These are phyloP conservation scores for Hydra vulgaris DNA, from an alignment of 30 jellyfish, hydroid and myxozoan species.

Conservation along the genomic window DNA sequence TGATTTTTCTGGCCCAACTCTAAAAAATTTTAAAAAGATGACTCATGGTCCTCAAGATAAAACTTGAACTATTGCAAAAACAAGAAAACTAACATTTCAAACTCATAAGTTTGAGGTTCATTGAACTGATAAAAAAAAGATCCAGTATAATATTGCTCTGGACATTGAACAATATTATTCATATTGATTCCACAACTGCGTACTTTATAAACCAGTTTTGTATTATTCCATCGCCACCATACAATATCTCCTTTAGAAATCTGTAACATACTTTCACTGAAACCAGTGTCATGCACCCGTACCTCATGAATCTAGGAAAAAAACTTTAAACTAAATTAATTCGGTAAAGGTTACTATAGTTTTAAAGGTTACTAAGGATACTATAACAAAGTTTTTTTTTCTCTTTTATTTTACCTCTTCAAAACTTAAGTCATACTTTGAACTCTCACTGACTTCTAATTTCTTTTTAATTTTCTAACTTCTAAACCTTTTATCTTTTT, in stretches of 20 bases:
- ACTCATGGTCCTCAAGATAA: too few species aligned
- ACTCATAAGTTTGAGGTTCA: slow-evolving; percentile 30
- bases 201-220: slow-evolving; percentile 9
- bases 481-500: too few species aligned
- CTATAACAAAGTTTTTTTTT: background rate
- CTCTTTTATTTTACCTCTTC: too few species aligned
- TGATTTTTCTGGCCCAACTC: background rate
- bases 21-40: background rate
- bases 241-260: slow-evolving; percentile 31
- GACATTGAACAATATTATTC: background rate
- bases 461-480: too few species aligned
- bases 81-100: slow-evolving; percentile 1
- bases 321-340: background rate
- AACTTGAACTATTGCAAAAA: background rate
- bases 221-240: slow-evolving; percentile 41
- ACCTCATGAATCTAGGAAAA: slow-evolving; percentile 25
- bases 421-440: too few species aligned
- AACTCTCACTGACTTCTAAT: too few species aligned
- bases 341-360: background rate
- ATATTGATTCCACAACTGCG: background rate
- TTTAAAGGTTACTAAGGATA: background rate
- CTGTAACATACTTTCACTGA: slow-evolving; percentile 2
- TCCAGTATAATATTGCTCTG: slow-evolving; percentile 27
- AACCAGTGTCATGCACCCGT: slow-evolving; percentile 19
- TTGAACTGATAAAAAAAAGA: slow-evolving; percentile 24